Conservation (phyloP, 2,113 vertebrate species). For the Pontoporia blainvillei region DNA sequence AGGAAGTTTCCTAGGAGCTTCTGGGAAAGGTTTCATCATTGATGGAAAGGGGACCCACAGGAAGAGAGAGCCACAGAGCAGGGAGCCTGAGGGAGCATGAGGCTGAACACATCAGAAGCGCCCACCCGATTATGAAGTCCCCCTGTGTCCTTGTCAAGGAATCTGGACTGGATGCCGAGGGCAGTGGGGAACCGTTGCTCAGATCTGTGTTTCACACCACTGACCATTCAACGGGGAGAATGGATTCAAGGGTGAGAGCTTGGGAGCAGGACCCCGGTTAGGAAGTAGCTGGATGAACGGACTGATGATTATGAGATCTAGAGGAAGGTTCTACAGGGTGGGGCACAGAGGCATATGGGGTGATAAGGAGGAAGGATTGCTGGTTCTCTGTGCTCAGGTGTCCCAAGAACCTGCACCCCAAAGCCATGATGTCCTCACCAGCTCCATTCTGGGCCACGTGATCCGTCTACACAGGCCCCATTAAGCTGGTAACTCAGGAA, state of each 20-base stretch:
- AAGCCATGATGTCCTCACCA: neutral
- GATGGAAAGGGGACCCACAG: neutral
- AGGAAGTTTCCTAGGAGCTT: neutral
- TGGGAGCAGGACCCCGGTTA: neutral
- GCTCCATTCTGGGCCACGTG: neutral
- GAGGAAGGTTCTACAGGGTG: neutral
- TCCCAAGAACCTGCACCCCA: neutral
- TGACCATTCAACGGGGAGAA: neutral
- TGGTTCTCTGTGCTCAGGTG: neutral
- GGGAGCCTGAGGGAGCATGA: neutral
- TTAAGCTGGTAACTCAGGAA: neutral
- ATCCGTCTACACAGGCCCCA: neutral
- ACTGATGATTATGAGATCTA: neutral
- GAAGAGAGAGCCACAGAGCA: neutral
- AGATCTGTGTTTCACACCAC: neutral
- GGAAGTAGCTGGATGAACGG: neutral
- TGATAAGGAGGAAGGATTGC: neutral
- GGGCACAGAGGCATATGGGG: neutral
- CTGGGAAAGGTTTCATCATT: neutral
- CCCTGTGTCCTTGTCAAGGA: accelerated
- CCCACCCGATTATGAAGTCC: accelerated
- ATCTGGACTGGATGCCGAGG: neutral
- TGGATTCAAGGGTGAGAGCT: neutral
- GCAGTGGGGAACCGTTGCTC: neutral
- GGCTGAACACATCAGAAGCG: neutral